Conservation (phyloP, 35 echinoderm and acorn worm species). For the Apostichopus californicus region DNA sequence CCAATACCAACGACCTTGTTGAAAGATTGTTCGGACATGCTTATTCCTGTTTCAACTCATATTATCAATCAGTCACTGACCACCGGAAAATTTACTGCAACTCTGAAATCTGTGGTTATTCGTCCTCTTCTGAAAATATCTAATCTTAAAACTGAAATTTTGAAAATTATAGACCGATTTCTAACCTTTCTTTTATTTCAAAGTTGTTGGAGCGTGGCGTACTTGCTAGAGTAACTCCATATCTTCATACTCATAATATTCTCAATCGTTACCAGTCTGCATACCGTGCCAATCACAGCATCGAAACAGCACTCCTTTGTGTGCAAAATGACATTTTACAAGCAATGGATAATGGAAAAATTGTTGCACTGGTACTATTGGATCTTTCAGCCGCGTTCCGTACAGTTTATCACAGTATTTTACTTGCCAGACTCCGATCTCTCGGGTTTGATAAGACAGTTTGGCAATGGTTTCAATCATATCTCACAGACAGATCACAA, state of each 20-base stretch:
- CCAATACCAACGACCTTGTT: too few species aligned
- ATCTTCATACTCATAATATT: neutral
- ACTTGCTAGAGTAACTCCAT: neutral
- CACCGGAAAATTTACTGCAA: too few species aligned
- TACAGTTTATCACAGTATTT: neutral
- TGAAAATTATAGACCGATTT: neutral
- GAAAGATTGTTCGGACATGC: too few species aligned
- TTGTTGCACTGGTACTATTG: neutral
- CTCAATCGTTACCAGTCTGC: neutral
- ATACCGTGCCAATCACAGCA: neutral
- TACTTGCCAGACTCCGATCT: neutral
- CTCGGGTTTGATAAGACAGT: neutral
- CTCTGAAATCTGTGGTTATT: neutral
- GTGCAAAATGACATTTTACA: neutral
- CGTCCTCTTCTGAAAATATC: neutral
- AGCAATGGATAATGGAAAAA: slow-evolving; percentile 14
- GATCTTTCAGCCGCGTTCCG: neutral
- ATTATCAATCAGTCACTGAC: too few species aligned
- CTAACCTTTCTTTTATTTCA: neutral
- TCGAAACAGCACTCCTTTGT: neutral
- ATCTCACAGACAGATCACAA: neutral
- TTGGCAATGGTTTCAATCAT: neutral
- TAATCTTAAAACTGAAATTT: neutral
- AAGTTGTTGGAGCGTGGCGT: neutral
- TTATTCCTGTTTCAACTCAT: too few species aligned